Base-by-base conservation (phyloP, 1,140 invertebrate species). In the Glossosoma conforme region DNA sequence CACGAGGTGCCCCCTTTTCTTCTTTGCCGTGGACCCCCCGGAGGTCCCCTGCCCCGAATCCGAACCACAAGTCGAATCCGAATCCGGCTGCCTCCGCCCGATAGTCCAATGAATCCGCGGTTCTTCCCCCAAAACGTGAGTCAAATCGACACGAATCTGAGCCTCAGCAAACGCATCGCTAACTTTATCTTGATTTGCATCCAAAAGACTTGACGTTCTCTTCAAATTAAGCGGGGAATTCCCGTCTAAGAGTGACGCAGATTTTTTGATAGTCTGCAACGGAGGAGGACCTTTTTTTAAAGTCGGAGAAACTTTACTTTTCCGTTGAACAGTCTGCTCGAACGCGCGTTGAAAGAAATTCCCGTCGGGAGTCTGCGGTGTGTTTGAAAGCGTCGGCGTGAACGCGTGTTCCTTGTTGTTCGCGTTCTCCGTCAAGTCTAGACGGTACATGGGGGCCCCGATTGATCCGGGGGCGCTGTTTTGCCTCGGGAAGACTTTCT, bases 181-280 rank as follows among this genome's bases (percentile, higher is more conserved):
- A n/a, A n/a, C n/a, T n/a, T n/a, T n/a, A n/a, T n/a, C n/a, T n/a
- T n/a, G n/a, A n/a, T n/a, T n/a, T n/a, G n/a, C n/a, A n/a, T n/a
- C n/a, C n/a, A n/a, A n/a, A n/a, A n/a, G n/a, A n/a, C n/a, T n/a
- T n/a, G n/a, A n/a, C n/a, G n/a, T n/a, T n/a, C n/a, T n/a, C n/a
- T n/a, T n/a, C n/a, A n/a, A n/a, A n/a, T n/a, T n/a, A 22, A n/a
- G n/a, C 5, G 9, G 8, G 20, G 3, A 13, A 5, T 30, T 37
- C 22, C 10, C 24, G 25, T 42, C 35, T 8, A 28, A 28, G 11
- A 47, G 33, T 6, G 45, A 49, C 0, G 38, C 37, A 0, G 52
- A 42, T 36, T 45, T 32, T 22, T 47, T 47, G 9, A 49, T 28
- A 6, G 52, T 54, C 35, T 55, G 38, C 42, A 56, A 45, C 17